Evolutionary conservation across 2,888 invertebrate genomes (phyloP), one percentile per base, ranked within the genome.

Genomic region (Oscheius sp.): DNA sequence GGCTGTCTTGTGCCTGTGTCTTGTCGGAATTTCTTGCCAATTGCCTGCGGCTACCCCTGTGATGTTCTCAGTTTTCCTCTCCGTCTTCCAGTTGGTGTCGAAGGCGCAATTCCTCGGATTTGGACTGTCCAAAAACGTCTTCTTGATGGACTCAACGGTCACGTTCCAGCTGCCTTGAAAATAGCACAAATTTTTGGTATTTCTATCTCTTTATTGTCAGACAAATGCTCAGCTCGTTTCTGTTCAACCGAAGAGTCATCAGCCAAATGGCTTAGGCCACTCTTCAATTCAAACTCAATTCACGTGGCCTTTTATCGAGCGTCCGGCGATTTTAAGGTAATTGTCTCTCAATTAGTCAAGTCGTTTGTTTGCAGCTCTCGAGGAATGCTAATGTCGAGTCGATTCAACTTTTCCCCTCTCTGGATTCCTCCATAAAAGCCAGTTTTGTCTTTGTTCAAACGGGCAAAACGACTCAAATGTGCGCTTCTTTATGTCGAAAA

Each of bases 111-210:
- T 29, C 90, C 90, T 1, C 87, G 90, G 29, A 87, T 90, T 2
- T 90, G 90, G 90, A 88, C 88, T 52, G 88, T 90, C 31, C 88
- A 90, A 45, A 87, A 88, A 46, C 83, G 87, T 12, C 87, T 90
- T 85, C 88, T 89, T 57, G 87, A 89, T 45, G 72, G 66, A 17
- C 27, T 61, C 27, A 55, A 52, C n/a, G 71, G 71, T n/a, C 39
- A 34, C 27, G 17, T 69, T 15, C 69, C 68, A n/a, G 34, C 42
- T 12, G 45, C 64, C 8, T 31, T 71, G 12, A 34, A 57, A 34
- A 37, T 50, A 8, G 37, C 69, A 27, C 34, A 57, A 34, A 12
- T 39, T 8, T n/a, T 69, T 15, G 67, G 71, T 68, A 37, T 42
- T 10, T 4, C 23, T 17, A 5, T n/a, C 10, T 15, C 23, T 37